Evolutionary conservation across 2,113 vertebrate species (phyloP).

Genomic region (Hydrochoerus hydrochaeris): DNA sequence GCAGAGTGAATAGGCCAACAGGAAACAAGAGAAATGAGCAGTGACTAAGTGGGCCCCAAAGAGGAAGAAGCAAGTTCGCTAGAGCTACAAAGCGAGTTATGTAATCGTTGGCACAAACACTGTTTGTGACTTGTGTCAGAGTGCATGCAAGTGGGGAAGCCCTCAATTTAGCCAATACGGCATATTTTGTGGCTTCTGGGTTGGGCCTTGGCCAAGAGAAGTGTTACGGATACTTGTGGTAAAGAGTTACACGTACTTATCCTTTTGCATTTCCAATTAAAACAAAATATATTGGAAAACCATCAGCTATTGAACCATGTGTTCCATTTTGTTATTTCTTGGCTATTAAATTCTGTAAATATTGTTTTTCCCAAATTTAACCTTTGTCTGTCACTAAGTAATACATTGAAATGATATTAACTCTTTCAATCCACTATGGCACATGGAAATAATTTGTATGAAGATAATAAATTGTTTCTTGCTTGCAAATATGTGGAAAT

Average conservation of each 20-base stretch:
- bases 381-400: background rate
- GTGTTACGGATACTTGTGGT: slow-evolving; percentile 22
- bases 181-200: slow-evolving; percentile 67
- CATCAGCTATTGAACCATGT: background rate
- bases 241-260: slow-evolving; percentile 17
- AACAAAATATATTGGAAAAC: slow-evolving; percentile 36
- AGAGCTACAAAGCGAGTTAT: slow-evolving; percentile 24
- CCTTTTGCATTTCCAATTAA: slow-evolving; percentile 52
- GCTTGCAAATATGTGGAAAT: background rate
- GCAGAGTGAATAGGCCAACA: background rate
- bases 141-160: slow-evolving; percentile 21
- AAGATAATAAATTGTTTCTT: slow-evolving; percentile 6
- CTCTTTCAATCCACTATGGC: background rate
- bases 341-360: background rate
- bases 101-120: slow-evolving; percentile 42
- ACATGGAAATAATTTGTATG: background rate
- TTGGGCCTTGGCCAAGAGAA: slow-evolving; percentile 50
- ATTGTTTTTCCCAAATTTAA: slow-evolving; percentile 16
- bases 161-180: slow-evolving; percentile 25
- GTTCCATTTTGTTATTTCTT: slow-evolving; percentile 40
- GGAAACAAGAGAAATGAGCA: slow-evolving; percentile 30
- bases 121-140: slow-evolving; percentile 67
- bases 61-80: slow-evolving; percentile 47
- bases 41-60: slow-evolving; percentile 31
- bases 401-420: slow-evolving; percentile 7